A percentile compares a stretch with the other conserved stretches of the same genome.
phyloP scores from a whole-genome alignment of 1,140 invertebrate species.

The Drosophila tani region DNA sequence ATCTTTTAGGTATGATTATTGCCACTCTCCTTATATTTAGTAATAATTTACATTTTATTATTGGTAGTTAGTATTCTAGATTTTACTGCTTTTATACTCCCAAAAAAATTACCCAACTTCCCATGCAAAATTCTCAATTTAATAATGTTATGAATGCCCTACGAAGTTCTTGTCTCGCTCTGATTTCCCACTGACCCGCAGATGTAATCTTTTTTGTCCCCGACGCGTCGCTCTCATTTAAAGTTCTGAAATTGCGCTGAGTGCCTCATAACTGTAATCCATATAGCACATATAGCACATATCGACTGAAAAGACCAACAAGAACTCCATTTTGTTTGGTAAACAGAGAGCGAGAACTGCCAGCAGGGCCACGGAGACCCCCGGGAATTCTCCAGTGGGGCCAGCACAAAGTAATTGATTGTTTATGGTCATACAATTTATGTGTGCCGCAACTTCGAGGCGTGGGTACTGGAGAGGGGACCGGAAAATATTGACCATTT shows the following conservation, averaged over 20 bases:
- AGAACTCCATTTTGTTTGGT: slow-evolving; percentile 50
- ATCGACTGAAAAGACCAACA: slow-evolving; percentile 49
- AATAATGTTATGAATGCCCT: neutral
- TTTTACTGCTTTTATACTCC: no score
- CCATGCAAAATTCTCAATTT: neutral
- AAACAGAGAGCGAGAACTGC: slow-evolving; percentile 39
- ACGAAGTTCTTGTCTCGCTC: neutral
- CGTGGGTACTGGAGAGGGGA: neutral
- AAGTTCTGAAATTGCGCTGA: slow-evolving; percentile 33
- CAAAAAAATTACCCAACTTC: neutral
- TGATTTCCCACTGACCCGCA: neutral
- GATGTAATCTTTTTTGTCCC: neutral
- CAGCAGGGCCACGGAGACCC: slow-evolving; percentile 8
- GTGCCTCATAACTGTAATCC: slow-evolving; percentile 36
- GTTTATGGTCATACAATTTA: slow-evolving; percentile 79
- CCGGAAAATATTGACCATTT: slow-evolving; percentile 78
- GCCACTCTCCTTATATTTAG: no score
- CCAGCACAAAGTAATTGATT: slow-evolving; percentile 78
- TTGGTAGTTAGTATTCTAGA: no score
- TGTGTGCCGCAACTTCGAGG: slow-evolving; percentile 62
- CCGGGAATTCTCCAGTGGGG: slow-evolving; percentile 25
- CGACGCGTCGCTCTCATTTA: neutral
- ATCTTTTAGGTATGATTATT: no score
- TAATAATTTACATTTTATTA: no score
- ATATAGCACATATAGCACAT: slow-evolving; percentile 49